A percentile compares a stretch with the other conserved stretches of the same genome.
Conservation (phyloP, 2,888 invertebrate species). For the Platerodrilus igneus region DNA sequence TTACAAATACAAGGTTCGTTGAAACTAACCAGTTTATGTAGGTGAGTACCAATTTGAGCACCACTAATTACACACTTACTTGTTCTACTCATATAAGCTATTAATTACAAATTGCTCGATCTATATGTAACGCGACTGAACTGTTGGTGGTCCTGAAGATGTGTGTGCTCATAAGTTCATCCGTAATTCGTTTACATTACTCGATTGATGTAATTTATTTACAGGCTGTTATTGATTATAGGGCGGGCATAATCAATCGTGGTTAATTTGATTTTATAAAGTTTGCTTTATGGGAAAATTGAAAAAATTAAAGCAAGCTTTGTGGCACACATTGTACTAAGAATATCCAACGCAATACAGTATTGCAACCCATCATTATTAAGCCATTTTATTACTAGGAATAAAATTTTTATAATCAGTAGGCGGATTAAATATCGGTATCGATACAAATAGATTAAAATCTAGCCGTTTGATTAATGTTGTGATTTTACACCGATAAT, state of each 20-base stretch:
- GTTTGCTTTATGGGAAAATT: too few species aligned
- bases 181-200: conserved; percentile 7
- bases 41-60: conserved; percentile 13
- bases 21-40: too few species aligned
- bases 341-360: too few species aligned
- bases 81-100: conserved; percentile 20
- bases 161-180: conserved; percentile 7
- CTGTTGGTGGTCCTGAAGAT: conserved; percentile 18
- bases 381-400: too few species aligned
- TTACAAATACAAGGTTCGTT: too few species aligned
- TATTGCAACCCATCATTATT: too few species aligned
- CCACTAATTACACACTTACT: conserved; percentile 17
- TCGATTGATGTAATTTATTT: too few species aligned
- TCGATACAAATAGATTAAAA: conserved; percentile 25
- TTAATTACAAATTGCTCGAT: conserved; percentile 20
- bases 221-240: too few species aligned
- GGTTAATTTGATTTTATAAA: too few species aligned
- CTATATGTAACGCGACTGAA: conserved; percentile 14
- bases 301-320: too few species aligned
- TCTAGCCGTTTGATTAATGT: conserved; percentile 21
- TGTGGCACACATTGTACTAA: too few species aligned
- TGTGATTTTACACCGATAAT: conserved; percentile 24
- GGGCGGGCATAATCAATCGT: too few species aligned
- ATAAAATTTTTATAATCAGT: conserved; percentile 18
- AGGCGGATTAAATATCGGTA: conserved; percentile 22